phyloP scores from a whole-genome alignment of 2,888 invertebrate species.

The Tanytarsus gracilentus region DNA sequence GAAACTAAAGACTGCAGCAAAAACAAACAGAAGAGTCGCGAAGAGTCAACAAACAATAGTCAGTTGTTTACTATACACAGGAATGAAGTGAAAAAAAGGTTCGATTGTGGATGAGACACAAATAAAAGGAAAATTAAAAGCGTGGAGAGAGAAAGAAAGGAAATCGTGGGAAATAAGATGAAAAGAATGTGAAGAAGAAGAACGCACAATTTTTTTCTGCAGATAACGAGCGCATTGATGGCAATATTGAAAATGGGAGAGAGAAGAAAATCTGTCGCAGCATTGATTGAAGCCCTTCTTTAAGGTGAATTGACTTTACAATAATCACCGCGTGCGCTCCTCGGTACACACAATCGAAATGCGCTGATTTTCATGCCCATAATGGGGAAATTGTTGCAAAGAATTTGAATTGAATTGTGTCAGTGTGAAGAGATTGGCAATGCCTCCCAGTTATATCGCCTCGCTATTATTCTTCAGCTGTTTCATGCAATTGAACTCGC shows the following conservation, averaged over 20 bases:
- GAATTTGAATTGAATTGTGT: conserved; percentile 27
- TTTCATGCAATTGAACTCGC: neutral
- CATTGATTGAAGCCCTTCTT: conserved; percentile 21
- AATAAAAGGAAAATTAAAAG: conserved; percentile 23
- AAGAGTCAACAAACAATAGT: conserved; percentile 9
- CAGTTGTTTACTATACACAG: neutral
- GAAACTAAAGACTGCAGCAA: neutral
- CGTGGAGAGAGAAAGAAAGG: conserved; percentile 8
- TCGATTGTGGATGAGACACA: neutral
- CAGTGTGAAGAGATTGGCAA: neutral
- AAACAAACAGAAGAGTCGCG: neutral
- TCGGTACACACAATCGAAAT: conserved; percentile 26
- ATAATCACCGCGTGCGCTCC: conserved; percentile 12
- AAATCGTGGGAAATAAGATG: conserved; percentile 27
- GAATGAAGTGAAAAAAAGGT: neutral
- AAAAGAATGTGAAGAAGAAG: conserved; percentile 20
- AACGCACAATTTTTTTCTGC: conserved; percentile 4
- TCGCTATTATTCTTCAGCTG: too few relatives aligned
- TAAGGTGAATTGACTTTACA: conserved; percentile 21
- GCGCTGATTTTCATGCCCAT: neutral
- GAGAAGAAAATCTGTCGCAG: conserved; percentile 8
- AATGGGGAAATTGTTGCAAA: neutral
- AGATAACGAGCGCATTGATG: neutral
- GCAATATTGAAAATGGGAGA: conserved; percentile 25
- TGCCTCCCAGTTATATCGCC: too few relatives aligned